phyloP scores from a whole-genome alignment of 2,113 vertebrate species.

The Oryctolagus cuniculus region mOryCun1.1 NC_091448.1:26613001-26613500 shows the following conservation, averaged over 20 bases:
- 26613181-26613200: rapidly evolving
- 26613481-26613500: neutral
- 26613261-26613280: neutral
- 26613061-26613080: slow-evolving; percentile 96
- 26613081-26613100: slow-evolving; percentile 95
- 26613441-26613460: neutral
- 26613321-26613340: neutral
- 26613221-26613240: neutral
- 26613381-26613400: neutral
- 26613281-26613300: neutral
- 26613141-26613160: slow-evolving; percentile 96
- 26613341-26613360: too few species aligned
- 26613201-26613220: neutral
- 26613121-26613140: slow-evolving; percentile 96
- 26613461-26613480: neutral
- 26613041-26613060: slow-evolving; percentile 93
- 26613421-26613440: neutral
- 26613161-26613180: slow-evolving; percentile 92
- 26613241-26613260: neutral
- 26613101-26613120: slow-evolving; percentile 95
- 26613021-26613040: slow-evolving; percentile 92
- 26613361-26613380: too few species aligned
- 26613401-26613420: neutral
- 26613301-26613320: neutral
- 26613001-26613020: slow-evolving; percentile 91